Base-by-base conservation (phyloP, 2,888 invertebrate genomes). In the Drosophila borealis region DNA sequence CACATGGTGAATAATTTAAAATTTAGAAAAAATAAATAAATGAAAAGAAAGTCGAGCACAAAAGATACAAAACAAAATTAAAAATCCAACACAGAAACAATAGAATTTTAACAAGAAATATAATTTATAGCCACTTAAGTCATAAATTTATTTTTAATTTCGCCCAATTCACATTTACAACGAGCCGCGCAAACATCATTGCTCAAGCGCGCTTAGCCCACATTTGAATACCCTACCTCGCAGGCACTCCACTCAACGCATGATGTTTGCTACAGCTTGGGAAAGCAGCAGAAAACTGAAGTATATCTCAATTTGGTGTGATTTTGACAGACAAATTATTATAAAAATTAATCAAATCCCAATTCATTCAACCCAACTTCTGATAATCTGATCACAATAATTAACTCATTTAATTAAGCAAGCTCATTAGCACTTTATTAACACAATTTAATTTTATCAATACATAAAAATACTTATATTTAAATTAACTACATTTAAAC, bases 91-190 rank as follows among this genome's bases (percentile, higher is more conserved):
- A 60, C 64, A 70, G 74, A 86, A 89, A 89, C 90, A 89, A 90
- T 80, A 89, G 82, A 78, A 78, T 81, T 87, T 89, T 90, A 89
- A 90, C 77, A 85, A 88, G 83, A 90, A 84, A 88, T 81, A 81
- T 89, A 88, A 90, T 90, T 90, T 90, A 90, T 90, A 66, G 80
- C 87, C 90, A 83, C 90, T 90, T 91, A 87, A 91, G 89, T 86
- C 90, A 88, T 90, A 90, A 91, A 90, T 89, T 90, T 84, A 88
- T 88, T 91, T 90, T 89, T 88, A 88, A 89, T 90, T 90, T 90
- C 82, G 70, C 70, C 80, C 86, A 89, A 89, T 88, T 90, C 88
- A 83, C 79, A 74, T 89, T 82, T 80, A 80, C 87, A 88, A 77
- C 78, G 62, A 70, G 55, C 71, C 54, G 70, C 51, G 70, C 74